A percentile compares a stretch with the other conserved stretches of the same genome.
phyloP scores from a whole-genome alignment of 2,113 vertebrate genomes.

The Chaetodon auriga region DNA sequence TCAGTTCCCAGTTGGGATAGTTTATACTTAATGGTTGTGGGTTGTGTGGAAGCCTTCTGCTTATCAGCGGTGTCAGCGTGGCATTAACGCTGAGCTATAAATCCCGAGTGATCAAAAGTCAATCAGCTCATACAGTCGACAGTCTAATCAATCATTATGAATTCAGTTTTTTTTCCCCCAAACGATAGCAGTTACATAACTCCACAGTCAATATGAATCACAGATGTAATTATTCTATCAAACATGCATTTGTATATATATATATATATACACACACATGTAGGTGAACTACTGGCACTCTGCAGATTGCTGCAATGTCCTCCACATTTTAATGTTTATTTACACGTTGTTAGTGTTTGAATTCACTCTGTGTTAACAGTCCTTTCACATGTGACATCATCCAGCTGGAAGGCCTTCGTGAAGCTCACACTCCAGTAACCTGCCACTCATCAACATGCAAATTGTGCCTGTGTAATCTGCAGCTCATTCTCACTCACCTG shows the following conservation, averaged over 20 bases:
- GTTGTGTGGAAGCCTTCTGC: not conserved
- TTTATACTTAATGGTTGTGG: not conserved
- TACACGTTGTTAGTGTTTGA: conserved; percentile 50
- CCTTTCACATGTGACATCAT: conserved; percentile 61
- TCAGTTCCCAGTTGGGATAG: not conserved
- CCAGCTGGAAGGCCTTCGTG: conserved; percentile 67
- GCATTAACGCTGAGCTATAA: not conserved
- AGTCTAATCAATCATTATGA: not conserved
- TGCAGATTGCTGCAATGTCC: not conserved
- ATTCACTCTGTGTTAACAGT: conserved; percentile 63
- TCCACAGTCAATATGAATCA: no score
- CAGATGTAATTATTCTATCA: no score
- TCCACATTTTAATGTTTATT: conserved; percentile 47
- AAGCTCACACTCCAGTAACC: conserved; percentile 60
- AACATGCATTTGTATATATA: no score
- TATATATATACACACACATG: no score
- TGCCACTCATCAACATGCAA: conserved; percentile 68
- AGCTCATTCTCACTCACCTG: conserved; percentile 65
- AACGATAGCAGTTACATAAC: not conserved
- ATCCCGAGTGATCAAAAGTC: not conserved
- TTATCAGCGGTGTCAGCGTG: not conserved
- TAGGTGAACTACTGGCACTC: not conserved
- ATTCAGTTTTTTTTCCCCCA: not conserved
- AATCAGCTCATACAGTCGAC: not conserved
- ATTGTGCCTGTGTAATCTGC: conserved; percentile 58